A percentile compares a stretch with the other conserved stretches of the same genome.
phyloP scores from a whole-genome alignment of 2,113 vertebrate species.

The Ciconia stormi region DNA sequence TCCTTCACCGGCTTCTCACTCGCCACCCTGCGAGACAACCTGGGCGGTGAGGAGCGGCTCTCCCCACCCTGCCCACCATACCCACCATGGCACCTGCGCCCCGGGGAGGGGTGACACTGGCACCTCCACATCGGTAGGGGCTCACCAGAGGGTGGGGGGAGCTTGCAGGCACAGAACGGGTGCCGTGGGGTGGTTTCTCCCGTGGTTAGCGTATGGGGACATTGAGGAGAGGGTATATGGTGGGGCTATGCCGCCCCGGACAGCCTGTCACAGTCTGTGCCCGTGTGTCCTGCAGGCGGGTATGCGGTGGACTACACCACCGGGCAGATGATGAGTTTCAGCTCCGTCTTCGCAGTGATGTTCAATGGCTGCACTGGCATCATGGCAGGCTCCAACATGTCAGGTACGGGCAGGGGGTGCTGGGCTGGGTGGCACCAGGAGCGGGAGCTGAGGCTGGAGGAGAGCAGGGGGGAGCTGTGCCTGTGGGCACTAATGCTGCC shows the following conservation, averaged over 20 bases:
- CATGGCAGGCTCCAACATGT: conserved; percentile 91
- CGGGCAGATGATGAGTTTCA: conserved; percentile 78
- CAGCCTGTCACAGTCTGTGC: neutral
- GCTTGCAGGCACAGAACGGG: neutral
- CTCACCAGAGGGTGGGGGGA: neutral
- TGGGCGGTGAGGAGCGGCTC: conserved; percentile 72
- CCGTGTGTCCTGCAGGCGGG: conserved; percentile 49
- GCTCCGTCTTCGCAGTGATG: conserved; percentile 86
- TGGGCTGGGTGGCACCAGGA: neutral
- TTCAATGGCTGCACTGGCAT: conserved; percentile 91
- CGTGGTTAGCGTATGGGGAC: neutral
- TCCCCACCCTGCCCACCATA: accelerated
- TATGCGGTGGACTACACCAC: conserved; percentile 85
- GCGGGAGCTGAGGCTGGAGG: neutral
- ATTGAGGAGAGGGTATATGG: neutral
- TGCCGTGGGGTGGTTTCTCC: neutral
- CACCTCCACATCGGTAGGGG: neutral
- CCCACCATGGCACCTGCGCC: accelerated
- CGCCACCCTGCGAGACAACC: conserved; percentile 80
- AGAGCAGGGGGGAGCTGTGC: neutral
- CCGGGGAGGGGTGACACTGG: neutral
- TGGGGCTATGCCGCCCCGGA: neutral
- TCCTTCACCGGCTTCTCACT: conserved; percentile 86
- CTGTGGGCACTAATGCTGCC: neutral
- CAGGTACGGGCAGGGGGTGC: conserved; percentile 66